Conservation (phyloP, 2,113 vertebrate genomes). For the Phylloscopus trochiloides region DNA sequence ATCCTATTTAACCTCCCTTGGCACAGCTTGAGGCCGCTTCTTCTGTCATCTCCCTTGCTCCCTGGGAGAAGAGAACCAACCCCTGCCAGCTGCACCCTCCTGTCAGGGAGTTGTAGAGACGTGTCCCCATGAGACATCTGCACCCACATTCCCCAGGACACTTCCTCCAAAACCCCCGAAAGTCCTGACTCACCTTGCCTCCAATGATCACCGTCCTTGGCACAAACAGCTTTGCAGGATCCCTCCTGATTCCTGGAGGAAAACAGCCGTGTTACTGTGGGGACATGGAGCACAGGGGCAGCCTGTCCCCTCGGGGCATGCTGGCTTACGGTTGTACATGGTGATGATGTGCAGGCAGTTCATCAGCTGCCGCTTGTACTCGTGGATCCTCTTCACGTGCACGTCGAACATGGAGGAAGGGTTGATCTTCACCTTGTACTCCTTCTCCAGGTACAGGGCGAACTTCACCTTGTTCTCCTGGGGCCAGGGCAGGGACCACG, state of each 20-base stretch:
- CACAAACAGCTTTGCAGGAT: slow-evolving; percentile 82
- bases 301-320: rapidly evolving
- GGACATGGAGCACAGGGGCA: rapidly evolving
- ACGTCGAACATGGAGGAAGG: slow-evolving; percentile 94
- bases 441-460: slow-evolving; percentile 85
- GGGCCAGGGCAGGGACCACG: rapidly evolving
- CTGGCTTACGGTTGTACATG: slow-evolving; percentile 94
- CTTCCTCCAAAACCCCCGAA: not conserved
- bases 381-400: slow-evolving; percentile 96
- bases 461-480: slow-evolving; percentile 98
- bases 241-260: slow-evolving; percentile 85
- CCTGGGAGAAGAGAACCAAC: rapidly evolving
- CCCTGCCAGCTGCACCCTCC: not conserved
- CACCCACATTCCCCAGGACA: not conserved
- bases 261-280: not conserved
- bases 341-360: slow-evolving; percentile 93
- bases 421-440: slow-evolving; percentile 91
- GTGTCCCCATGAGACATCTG: rapidly evolving
- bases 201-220: slow-evolving; percentile 94
- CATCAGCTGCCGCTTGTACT: slow-evolving; percentile 96
- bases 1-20: not conserved
- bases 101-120: not conserved
- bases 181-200: slow-evolving; percentile 85
- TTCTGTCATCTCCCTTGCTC: not conserved
- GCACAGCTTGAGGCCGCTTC: not conserved